These are phyloP conservation scores for Dicerorhinus sumatrensis DNA, from an alignment of 2,113 vertebrate genomes.

Conservation along the genomic window DNA sequence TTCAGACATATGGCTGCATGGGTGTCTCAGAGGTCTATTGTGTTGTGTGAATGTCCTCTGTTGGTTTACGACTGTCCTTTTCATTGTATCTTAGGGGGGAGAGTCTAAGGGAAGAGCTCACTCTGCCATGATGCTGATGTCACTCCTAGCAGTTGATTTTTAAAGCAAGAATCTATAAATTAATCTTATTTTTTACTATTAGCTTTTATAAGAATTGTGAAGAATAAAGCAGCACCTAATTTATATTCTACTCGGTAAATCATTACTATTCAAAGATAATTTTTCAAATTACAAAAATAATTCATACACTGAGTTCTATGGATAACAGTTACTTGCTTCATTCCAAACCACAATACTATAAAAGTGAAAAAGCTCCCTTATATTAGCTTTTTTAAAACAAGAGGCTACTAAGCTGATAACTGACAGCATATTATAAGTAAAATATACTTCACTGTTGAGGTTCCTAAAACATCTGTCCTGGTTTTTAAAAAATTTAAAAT, in stretches of 20 bases:
- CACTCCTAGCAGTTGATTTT: conserved; percentile 4
- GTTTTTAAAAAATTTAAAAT: background rate
- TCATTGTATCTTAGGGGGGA: too few relatives aligned
- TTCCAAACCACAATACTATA: conserved; percentile 2
- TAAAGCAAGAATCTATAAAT: background rate
- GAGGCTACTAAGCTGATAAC: background rate
- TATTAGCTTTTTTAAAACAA: background rate
- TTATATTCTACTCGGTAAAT: conserved; percentile 36
- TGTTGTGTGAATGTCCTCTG: too few relatives aligned
- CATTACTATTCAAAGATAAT: background rate
- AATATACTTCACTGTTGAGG: background rate
- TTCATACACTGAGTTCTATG: background rate
- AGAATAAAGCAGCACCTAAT: background rate
- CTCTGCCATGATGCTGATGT: too few relatives aligned
- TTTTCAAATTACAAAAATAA: conserved; percentile 59
- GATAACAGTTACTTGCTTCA: background rate
- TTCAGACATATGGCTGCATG: too few relatives aligned
- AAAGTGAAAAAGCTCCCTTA: background rate
- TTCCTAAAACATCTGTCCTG: background rate
- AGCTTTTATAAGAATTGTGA: conserved; percentile 26
- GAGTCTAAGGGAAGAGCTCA: too few relatives aligned
- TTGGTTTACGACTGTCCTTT: too few relatives aligned
- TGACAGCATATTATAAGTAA: conserved; percentile 17
- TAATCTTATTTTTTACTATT: conserved; percentile 5
- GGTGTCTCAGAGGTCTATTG: too few relatives aligned